Conservation (phyloP, 2,113 vertebrate genomes). For the Chloropsis hardwickii region DNA sequence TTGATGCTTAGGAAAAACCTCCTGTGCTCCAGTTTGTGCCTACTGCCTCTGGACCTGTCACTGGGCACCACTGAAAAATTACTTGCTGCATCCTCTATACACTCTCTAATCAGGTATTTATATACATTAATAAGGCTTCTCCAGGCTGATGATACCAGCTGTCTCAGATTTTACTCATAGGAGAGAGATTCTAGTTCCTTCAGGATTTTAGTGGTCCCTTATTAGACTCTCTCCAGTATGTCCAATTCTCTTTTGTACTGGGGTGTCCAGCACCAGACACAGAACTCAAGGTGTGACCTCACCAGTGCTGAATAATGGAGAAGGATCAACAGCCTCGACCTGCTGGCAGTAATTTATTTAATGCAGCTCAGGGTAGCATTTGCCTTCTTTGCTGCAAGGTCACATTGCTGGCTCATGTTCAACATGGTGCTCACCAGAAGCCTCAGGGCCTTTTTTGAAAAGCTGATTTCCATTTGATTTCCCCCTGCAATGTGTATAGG, state of each 20-base stretch:
- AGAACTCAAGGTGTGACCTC: not conserved
- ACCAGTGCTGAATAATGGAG: not conserved
- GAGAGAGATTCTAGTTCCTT: not conserved
- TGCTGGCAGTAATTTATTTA: not conserved
- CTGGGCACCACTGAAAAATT: not conserved
- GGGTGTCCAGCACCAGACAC: not conserved
- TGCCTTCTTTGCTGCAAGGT: not conserved
- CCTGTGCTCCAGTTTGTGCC: not conserved
- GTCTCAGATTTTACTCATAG: not conserved
- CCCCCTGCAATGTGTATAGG: no score
- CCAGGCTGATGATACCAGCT: not conserved
- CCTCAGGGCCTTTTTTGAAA: not conserved
- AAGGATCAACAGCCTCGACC: not conserved
- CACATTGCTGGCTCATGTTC: not conserved
- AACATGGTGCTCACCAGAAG: not conserved
- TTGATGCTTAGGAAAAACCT: not conserved
- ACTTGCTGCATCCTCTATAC: not conserved
- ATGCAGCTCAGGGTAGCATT: not conserved
- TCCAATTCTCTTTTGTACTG: not conserved
- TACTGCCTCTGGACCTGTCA: not conserved
- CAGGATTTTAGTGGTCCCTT: not conserved
- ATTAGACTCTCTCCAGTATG: not conserved
- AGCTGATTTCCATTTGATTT: not conserved
- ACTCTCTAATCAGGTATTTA: not conserved
- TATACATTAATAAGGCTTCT: not conserved